Evolutionary conservation across 1,140 invertebrate species (phyloP).

Genomic region (Drosophila funebris): DNA sequence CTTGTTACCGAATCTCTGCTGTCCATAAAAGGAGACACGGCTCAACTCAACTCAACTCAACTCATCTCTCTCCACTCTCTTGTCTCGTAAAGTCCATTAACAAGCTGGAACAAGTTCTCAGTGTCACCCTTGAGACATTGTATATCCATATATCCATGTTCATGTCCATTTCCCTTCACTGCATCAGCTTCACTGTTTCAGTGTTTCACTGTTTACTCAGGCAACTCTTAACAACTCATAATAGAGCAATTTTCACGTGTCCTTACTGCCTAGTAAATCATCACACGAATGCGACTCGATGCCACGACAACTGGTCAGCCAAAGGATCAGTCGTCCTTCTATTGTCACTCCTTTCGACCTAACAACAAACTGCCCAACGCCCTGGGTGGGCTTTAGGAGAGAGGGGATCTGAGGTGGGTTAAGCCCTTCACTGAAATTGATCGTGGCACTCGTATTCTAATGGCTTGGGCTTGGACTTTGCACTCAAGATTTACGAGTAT

Average conservation of each 20-base stretch:
- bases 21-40: slow-evolving; percentile 15
- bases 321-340: slow-evolving; percentile 19
- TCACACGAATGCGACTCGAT: no score
- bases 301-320: slow-evolving; percentile 51
- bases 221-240: slow-evolving; percentile 82
- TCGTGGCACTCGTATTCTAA: slow-evolving; percentile 68
- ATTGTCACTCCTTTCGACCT: slow-evolving; percentile 66
- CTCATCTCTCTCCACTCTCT: slow-evolving; percentile 10
- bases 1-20: slow-evolving; percentile 44
- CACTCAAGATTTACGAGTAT: slow-evolving; percentile 56
- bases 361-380: slow-evolving; percentile 30
- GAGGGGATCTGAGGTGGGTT: neutral
- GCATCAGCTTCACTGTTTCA: slow-evolving; percentile 16
- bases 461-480: slow-evolving; percentile 36
- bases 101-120: slow-evolving; percentile 62
- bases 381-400: slow-evolving; percentile 11
- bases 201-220: slow-evolving; percentile 70
- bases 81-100: slow-evolving; percentile 55
- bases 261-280: slow-evolving; percentile 71
- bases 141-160: slow-evolving; percentile 25
- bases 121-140: slow-evolving; percentile 59
- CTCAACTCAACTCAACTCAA: slow-evolving; percentile 1
- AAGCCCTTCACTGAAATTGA: slow-evolving; percentile 68
- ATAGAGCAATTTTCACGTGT: slow-evolving; percentile 83
- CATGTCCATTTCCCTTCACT: slow-evolving; percentile 51